Percentiles rank a stretch among this genome's conserved stretches.
Conservation (phyloP, 2,797 vertebrate species). For the Muscicapa comitata region DNA sequence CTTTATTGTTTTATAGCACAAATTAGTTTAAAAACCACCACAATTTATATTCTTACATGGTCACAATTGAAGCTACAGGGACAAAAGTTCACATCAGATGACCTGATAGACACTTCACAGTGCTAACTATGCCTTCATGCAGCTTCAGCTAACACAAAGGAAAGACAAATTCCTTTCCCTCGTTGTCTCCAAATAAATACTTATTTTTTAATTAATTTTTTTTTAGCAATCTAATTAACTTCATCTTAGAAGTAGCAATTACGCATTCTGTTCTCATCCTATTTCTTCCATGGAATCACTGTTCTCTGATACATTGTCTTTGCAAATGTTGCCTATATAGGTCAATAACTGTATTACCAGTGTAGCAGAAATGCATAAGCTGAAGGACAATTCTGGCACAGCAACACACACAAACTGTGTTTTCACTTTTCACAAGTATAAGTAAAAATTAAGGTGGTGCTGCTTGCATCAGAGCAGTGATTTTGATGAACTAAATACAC, state of each 20-base stretch:
- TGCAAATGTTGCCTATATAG: background rate
- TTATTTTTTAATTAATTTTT: no score
- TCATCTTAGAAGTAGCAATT: background rate
- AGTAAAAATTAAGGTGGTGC: background rate
- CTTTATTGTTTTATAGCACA: background rate
- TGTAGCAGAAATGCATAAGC: background rate
- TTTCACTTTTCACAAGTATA: background rate
- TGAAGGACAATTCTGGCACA: background rate
- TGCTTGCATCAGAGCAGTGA: background rate
- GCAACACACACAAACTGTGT: background rate
- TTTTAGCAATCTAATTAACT: background rate
- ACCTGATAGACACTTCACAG: background rate
- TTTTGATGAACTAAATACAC: background rate
- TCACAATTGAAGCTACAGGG: background rate
- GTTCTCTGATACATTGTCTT: background rate
- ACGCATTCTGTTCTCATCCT: background rate
- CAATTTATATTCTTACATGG: background rate
- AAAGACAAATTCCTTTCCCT: background rate
- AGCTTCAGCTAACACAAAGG: background rate
- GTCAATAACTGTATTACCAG: background rate
- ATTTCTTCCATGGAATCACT: background rate
- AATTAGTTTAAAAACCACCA: background rate
- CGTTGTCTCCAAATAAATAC: background rate
- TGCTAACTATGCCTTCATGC: background rate
- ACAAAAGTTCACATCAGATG: background rate